These are phyloP conservation scores for Procambarus virginalis DNA, from an alignment of 1,140 invertebrate species.

Conservation along the genomic window DNA sequence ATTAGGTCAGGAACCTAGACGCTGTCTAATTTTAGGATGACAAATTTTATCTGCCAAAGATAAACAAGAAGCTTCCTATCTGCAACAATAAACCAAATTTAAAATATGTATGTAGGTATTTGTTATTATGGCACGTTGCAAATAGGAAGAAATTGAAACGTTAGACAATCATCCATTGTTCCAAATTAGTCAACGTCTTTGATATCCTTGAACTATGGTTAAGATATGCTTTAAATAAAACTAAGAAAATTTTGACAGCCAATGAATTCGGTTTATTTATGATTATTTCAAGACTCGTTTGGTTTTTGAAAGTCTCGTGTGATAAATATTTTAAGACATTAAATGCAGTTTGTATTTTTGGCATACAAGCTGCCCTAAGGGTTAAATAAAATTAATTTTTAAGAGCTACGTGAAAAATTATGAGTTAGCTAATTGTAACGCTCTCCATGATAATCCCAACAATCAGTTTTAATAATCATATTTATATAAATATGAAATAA, in stretches of 20 bases:
- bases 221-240: background rate
- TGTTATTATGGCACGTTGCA: background rate
- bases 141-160: background rate
- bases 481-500: no score
- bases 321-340: background rate
- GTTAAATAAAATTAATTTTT: no score
- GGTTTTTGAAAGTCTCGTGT: background rate
- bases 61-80: background rate
- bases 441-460: background rate
- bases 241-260: background rate
- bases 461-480: background rate
- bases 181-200: constrained; percentile 20
- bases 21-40: constrained; percentile 7
- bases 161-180: background rate
- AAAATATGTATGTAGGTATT: background rate
- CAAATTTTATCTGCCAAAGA: background rate
- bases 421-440: no score
- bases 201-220: background rate
- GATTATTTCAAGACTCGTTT: background rate
- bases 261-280: background rate
- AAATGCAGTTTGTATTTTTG: background rate
- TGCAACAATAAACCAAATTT: background rate
- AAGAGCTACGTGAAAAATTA: no score
- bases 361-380: no score
- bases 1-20: constrained; percentile 12